phyloP scores from a whole-genome alignment of 2,113 vertebrate genomes.

The Mustela lutreola region DNA sequence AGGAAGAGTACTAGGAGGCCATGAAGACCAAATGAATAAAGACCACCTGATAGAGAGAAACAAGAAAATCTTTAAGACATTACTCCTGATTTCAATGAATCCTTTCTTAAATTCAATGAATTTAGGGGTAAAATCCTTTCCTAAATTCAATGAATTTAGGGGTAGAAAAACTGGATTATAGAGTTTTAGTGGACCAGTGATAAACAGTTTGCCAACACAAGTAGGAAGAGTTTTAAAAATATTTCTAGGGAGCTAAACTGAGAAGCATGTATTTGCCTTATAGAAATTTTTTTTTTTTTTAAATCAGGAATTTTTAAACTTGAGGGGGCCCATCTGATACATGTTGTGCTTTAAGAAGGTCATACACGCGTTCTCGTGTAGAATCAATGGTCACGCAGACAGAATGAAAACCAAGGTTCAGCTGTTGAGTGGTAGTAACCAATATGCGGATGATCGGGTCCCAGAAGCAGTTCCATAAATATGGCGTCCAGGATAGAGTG shows the following conservation, averaged over 20 bases:
- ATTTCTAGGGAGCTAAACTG: neutral
- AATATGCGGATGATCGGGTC: neutral
- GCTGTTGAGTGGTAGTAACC: neutral
- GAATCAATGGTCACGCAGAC: neutral
- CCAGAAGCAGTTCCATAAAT: neutral
- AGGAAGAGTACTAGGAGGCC: neutral
- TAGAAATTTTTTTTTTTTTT: neutral
- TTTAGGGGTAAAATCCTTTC: neutral
- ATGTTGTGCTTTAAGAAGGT: neutral
- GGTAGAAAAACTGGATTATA: neutral
- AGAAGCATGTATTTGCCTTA: neutral
- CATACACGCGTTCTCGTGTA: rapidly evolving
- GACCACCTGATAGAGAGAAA: neutral
- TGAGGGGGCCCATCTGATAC: neutral
- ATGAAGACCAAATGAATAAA: no score
- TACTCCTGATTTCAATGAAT: neutral
- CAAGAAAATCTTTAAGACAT: neutral
- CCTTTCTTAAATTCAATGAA: neutral
- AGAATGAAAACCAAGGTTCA: neutral
- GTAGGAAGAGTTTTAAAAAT: neutral
- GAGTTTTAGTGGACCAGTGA: neutral
- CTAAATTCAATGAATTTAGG: neutral
- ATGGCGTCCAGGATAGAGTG: neutral
- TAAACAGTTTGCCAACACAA: neutral
- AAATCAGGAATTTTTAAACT: neutral